Evolutionary conservation across 2,113 vertebrate species (phyloP).

Genomic region (Cisticola juncidis): DNA sequence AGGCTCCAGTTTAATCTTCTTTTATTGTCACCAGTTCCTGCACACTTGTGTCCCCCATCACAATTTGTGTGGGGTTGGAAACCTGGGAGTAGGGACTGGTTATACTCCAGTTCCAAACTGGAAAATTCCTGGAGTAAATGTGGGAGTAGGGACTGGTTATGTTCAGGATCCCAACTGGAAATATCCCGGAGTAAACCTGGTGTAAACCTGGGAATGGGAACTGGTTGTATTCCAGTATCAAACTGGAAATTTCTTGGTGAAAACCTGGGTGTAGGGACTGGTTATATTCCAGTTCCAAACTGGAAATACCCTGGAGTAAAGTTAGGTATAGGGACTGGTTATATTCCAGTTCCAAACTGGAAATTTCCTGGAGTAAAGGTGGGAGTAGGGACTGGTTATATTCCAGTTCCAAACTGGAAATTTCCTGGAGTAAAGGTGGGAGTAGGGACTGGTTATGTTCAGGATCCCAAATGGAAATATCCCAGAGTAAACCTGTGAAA

Average conservation of each 20-base stretch:
- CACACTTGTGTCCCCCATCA: not conserved
- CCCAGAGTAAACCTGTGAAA: not conserved
- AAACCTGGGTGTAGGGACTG: no score
- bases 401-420: not conserved
- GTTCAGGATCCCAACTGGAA: not conserved
- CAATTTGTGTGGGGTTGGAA: not conserved
- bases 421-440: not conserved
- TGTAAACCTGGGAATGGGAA: no score
- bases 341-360: accelerated
- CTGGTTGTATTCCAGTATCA: not conserved
- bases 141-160: no score
- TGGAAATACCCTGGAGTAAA: not conserved
- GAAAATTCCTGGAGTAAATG: no score
- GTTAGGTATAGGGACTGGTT: not conserved
- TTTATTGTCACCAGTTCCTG: conserved; percentile 18
- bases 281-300: accelerated
- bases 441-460: not conserved
- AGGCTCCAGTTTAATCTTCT: not conserved
- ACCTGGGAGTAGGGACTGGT: not conserved
- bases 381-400: not conserved
- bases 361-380: not conserved
- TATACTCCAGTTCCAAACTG: not conserved
- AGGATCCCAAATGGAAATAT: accelerated
- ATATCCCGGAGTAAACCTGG: not conserved
- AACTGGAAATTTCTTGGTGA: not conserved